These are phyloP conservation scores for Acipenser ruthenus DNA, from an alignment of 2,797 vertebrate genomes.

Conservation along the genomic window DNA sequence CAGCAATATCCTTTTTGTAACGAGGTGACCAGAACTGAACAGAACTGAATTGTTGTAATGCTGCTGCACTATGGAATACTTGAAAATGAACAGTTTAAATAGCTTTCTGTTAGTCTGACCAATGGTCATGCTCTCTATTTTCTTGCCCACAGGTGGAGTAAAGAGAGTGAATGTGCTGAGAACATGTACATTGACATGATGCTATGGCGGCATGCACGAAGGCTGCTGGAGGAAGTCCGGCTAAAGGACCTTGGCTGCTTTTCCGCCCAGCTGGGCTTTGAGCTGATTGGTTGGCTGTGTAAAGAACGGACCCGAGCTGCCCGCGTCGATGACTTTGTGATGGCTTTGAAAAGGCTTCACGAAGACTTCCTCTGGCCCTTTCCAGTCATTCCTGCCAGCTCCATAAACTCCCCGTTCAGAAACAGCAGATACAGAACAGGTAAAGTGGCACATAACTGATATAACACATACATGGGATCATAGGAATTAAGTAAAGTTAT, in stretches of 20 bases:
- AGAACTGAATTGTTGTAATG: no score
- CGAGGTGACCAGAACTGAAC: no score
- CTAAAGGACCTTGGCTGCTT: conserved; percentile 91
- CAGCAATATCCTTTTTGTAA: no score
- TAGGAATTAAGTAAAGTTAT: no score
- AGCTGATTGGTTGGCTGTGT: conserved; percentile 91
- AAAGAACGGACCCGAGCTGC: conserved; percentile 86
- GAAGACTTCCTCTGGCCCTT: conserved; percentile 95
- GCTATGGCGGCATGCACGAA: conserved; percentile 92
- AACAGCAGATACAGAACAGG: conserved; percentile 84
- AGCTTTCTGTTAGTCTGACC: background rate
- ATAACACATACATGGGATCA: no score
- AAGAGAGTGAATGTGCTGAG: conserved; percentile 79
- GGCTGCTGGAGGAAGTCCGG: conserved; percentile 84
- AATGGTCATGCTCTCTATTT: background rate
- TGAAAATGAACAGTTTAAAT: background rate
- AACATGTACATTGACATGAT: conserved; percentile 98
- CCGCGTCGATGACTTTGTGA: conserved; percentile 86
- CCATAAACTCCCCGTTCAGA: conserved; percentile 83
- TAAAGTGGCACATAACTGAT: conserved; percentile 30
- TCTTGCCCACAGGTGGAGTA: conserved; percentile 59
- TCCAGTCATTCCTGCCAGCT: conserved; percentile 78
- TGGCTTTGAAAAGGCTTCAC: conserved; percentile 82
- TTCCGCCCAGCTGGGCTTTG: conserved; percentile 90
- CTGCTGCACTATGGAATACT: no score